phyloP scores from a whole-genome alignment of 2,888 invertebrate species.

The Hemaris fuciformis region DNA sequence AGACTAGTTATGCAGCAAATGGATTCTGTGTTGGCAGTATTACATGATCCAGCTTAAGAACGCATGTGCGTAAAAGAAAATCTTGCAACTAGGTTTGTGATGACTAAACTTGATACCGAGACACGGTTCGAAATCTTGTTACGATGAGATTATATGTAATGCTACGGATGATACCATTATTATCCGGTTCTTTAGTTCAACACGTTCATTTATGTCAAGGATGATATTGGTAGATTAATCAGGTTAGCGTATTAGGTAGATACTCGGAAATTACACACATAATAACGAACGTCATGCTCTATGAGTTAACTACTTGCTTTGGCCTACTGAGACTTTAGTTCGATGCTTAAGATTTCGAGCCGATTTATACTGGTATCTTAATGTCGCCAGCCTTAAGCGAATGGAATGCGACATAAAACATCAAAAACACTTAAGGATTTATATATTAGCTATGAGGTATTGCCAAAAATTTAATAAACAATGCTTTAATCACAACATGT shows the following conservation, averaged over 20 bases:
- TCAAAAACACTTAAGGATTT: neutral
- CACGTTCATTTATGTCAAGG: conserved; percentile 4
- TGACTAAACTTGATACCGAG: neutral
- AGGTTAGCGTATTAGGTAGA: conserved; percentile 10
- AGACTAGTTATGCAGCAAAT: neutral
- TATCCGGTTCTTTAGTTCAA: neutral
- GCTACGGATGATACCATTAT: neutral
- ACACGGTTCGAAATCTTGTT: neutral
- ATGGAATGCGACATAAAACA: conserved; percentile 39
- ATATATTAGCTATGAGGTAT: neutral
- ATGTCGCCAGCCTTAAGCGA: conserved; percentile 54
- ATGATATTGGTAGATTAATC: conserved; percentile 10
- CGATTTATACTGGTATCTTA: conserved; percentile 31
- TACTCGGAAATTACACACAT: neutral
- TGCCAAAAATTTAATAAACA: neutral
- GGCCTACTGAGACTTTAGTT: neutral
- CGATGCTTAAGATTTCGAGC: conserved; percentile 19
- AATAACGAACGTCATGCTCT: neutral
- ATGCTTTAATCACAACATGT: neutral
- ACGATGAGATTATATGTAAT: neutral
- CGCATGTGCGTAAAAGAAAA: conserved; percentile 32
- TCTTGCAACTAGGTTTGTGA: conserved; percentile 27
- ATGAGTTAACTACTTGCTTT: neutral
- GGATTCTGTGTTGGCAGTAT: neutral
- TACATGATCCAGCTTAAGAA: conserved; percentile 2